These are phyloP conservation scores for Choristoneura fumiferana DNA, from an alignment of 1,140 invertebrate species.

Conservation along the genomic window DNA sequence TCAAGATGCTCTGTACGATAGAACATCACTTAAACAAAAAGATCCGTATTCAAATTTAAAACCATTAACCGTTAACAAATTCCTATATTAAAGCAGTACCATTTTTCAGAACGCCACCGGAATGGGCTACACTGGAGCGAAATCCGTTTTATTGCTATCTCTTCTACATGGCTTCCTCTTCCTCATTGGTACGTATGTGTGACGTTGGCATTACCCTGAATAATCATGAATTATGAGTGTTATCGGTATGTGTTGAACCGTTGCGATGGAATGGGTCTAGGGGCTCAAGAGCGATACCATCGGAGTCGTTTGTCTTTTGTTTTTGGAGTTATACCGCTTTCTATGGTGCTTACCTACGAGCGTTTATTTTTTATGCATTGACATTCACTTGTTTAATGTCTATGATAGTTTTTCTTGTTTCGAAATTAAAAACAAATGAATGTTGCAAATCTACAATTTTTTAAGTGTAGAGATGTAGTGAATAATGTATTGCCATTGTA, in stretches of 20 bases:
- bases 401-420: too few relatives aligned
- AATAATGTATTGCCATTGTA: too few relatives aligned
- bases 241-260: slow-evolving; percentile 2
- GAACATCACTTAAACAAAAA: too few relatives aligned
- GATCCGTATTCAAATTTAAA: slow-evolving; percentile 4
- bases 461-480: too few relatives aligned
- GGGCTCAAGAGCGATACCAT: background rate
- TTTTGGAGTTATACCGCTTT: background rate
- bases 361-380: too few relatives aligned
- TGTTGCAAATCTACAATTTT: too few relatives aligned
- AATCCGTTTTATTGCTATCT: slow-evolving; percentile 53
- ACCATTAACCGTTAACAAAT: slow-evolving; percentile 9
- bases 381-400: too few relatives aligned
- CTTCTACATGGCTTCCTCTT: slow-evolving; percentile 39
- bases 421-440: too few relatives aligned
- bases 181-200: slow-evolving; percentile 28
- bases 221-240: slow-evolving; percentile 19
- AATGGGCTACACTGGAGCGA: slow-evolving; percentile 46
- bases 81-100: slow-evolving; percentile 6
- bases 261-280: background rate
- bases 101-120: slow-evolving; percentile 25
- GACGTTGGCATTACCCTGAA: slow-evolving; percentile 6
- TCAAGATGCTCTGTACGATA: too few relatives aligned
- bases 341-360: too few relatives aligned
- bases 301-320: background rate